Conservation (phyloP, 1,140 invertebrate genomes). For the Lysiphlebus fabarum region DNA sequence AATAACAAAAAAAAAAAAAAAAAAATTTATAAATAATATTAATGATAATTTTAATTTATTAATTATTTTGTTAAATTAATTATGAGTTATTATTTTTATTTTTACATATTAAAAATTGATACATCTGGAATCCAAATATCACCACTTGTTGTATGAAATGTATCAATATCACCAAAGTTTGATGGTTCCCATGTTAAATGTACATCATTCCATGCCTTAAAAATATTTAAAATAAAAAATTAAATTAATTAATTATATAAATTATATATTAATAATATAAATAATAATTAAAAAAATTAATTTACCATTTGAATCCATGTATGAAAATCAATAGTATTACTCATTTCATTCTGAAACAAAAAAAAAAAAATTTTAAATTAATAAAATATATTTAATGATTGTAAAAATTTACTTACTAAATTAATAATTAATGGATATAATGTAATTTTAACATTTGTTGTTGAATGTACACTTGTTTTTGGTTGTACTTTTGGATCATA, state of each 20-base stretch:
- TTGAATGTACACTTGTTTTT: conserved; percentile 36
- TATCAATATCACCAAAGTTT: conserved; percentile 46
- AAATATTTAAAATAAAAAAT: conserved; percentile 35
- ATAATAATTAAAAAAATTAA: conserved; percentile 12
- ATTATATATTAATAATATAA: too few relatives aligned
- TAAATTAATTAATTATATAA: neutral
- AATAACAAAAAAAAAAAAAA: neutral
- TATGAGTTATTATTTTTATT: neutral
- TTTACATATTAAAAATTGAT: conserved; percentile 54
- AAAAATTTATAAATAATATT: too few relatives aligned
- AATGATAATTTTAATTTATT: neutral
- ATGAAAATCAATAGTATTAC: conserved; percentile 27
- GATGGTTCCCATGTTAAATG: conserved; percentile 53
- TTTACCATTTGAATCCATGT: conserved; percentile 38
- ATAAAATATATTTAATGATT: too few relatives aligned
- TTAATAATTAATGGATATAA: conserved; percentile 55
- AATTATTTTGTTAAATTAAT: neutral
- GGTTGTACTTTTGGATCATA: conserved; percentile 56
- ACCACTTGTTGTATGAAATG: conserved; percentile 41
- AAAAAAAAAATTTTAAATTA: neutral
- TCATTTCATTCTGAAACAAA: conserved; percentile 18
- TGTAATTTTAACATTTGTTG: conserved; percentile 49
- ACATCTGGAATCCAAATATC: conserved; percentile 56
- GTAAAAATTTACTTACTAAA: conserved; percentile 51
- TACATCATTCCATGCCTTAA: conserved; percentile 51